Percentiles rank a stretch among this genome's conserved stretches.
These are phyloP conservation scores for Podarcis lilfordi DNA, from an alignment of 2,797 vertebrate species.

Conservation along the genomic window DNA sequence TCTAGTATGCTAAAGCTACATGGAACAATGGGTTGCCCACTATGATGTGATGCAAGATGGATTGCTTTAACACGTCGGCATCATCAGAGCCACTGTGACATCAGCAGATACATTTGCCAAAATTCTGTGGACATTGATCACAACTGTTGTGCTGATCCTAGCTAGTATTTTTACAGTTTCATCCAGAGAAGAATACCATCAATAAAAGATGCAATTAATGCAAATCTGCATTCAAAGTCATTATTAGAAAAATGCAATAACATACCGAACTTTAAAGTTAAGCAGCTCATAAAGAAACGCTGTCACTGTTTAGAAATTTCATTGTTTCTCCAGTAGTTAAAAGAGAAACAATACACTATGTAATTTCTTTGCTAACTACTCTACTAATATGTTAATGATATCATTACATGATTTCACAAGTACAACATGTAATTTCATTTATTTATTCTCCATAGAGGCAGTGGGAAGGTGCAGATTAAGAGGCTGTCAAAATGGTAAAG, in stretches of 20 bases:
- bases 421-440: conserved; percentile 64
- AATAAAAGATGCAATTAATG: background rate
- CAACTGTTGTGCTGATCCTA: background rate
- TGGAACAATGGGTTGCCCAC: background rate
- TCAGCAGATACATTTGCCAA: background rate
- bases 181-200: background rate
- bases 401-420: conserved; percentile 63
- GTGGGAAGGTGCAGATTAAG: conserved; percentile 60
- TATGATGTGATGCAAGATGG: background rate
- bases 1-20: background rate
- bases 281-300: background rate
- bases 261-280: conserved; percentile 3
- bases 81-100: background rate
- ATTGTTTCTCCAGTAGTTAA: conserved; percentile 32
- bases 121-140: background rate
- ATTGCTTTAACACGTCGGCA: background rate
- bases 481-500: conserved; percentile 64
- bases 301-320: conserved; percentile 2
- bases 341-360: conserved; percentile 32
- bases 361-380: conserved; percentile 46
- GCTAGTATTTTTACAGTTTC: background rate
- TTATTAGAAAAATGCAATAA: background rate
- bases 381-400: conserved; percentile 60
- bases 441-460: conserved; percentile 60
- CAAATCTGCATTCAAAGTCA: background rate